Evolutionary conservation across 1,140 invertebrate genomes (phyloP), one percentile per base, ranked within the genome.

Genomic region (Trichomalopsis sarcophagae): DNA sequence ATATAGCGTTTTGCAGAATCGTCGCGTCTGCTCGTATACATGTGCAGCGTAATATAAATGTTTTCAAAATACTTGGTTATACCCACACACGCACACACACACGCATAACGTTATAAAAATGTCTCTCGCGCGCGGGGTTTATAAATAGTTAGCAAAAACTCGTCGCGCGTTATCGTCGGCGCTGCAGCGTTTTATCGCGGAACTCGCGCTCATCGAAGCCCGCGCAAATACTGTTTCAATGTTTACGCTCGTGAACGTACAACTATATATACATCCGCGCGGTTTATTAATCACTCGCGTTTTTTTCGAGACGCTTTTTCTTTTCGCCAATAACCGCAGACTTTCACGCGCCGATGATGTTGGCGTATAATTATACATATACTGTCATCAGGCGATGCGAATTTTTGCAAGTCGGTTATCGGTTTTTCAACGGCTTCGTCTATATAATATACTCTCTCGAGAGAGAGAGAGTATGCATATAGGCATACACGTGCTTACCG

Each of bases 161-260:
- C 17, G 40, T 44, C 40, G 40, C 55, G 7, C 6, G 7, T n/a
- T 62, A 62, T 62, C 55, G 55, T 62, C 7, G 55, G 55, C 55
- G 33, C 4, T 3, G 33, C 33, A 6, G 33, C 68, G 68, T 71
- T 27, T 36, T 71, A 71, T 71, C 68, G 27, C 68, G 27, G 30
- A 5, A 66, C 23, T 30, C 27, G 9, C 33, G 33, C 27, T 1
- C 27, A 27, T 27, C 27, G 27, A 27, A 71, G 73, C 73, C 6
- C 36, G 73, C 73, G 36, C 73, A 75, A 75, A 75, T 75, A 75
- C 73, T 75, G 73, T 40, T 75, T 75, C 36, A 40, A 33, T 75
- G 73, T 75, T 30, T 75, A 74, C 30, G n/a, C 40, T 44, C 10
- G 2, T 62, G 4, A 62, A 7, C n/a, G 21, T 62, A 21, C 4